Conservation (phyloP, 2,113 vertebrate species). For the Pagrus major region DNA sequence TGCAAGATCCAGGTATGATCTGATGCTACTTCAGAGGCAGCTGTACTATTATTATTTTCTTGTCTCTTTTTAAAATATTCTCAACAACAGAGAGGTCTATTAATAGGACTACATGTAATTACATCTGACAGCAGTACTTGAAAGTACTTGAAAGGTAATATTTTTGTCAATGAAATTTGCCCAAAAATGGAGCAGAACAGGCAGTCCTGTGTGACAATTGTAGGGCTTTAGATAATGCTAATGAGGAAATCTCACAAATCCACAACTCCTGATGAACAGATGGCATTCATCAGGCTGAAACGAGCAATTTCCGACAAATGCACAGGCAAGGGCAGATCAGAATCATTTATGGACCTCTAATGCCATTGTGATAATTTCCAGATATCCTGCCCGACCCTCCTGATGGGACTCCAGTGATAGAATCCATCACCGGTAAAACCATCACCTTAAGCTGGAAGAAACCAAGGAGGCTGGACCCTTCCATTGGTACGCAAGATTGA, state of each 20-base stretch:
- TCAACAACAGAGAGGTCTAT: background rate
- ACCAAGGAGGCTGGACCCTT: conserved; percentile 92
- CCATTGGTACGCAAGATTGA: conserved; percentile 87
- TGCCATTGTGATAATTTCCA: conserved; percentile 67
- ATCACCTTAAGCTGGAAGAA: conserved; percentile 93
- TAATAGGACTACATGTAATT: background rate
- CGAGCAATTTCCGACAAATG: too few relatives aligned
- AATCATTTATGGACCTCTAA: conserved; percentile 2
- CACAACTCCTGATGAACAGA: too few relatives aligned
- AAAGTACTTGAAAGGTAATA: background rate
- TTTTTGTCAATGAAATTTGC: background rate
- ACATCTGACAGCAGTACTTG: background rate
- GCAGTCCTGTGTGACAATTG: background rate
- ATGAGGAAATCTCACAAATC: background rate
- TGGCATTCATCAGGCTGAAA: background rate
- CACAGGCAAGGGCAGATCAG: rapidly evolving
- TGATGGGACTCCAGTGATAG: conserved; percentile 89
- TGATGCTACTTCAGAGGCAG: background rate
- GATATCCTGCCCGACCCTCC: conserved; percentile 96
- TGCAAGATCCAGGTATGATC: background rate
- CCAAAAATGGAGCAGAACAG: background rate
- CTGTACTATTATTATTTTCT: background rate
- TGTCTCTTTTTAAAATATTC: background rate
- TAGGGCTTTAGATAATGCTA: background rate
- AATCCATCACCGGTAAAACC: conserved; percentile 91